These are phyloP conservation scores for Netelia fuscicornis DNA, from an alignment of 2,888 invertebrate species.

Conservation along the genomic window DNA sequence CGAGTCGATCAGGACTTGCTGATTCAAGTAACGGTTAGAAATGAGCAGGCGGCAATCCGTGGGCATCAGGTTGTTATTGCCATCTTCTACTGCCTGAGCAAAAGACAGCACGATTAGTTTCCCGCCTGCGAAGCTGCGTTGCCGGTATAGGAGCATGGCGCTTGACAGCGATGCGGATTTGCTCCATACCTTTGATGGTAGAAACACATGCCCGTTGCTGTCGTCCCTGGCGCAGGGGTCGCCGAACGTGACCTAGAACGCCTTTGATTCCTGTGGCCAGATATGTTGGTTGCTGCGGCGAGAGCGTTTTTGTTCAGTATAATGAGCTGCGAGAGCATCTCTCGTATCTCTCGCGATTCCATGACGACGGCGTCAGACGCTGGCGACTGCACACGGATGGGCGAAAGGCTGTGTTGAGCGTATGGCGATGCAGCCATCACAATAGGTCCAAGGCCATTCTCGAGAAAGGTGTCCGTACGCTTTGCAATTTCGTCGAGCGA, in stretches of 20 bases:
- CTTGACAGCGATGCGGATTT: no score
- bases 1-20: background rate
- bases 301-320: background rate
- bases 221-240: no score
- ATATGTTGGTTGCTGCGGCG: no score
- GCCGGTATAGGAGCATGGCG: background rate
- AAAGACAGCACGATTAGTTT: background rate
- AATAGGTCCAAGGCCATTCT: background rate
- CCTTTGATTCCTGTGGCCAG: no score
- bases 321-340: background rate
- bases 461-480: background rate
- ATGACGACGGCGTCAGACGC: background rate
- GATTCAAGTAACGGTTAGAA: background rate
- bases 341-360: background rate
- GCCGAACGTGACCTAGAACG: no score
- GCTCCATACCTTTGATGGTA: no score
- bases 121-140: background rate
- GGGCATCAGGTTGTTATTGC: background rate
- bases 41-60: slow-evolving; percentile 4
- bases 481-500: background rate
- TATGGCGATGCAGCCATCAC: background rate
- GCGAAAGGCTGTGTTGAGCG: background rate
- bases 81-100: background rate
- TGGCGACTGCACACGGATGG: no score
- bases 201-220: no score